Conservation (phyloP, 92 coral and sea anemone genomes). For the Hydrozoanthus gracilis region DNA sequence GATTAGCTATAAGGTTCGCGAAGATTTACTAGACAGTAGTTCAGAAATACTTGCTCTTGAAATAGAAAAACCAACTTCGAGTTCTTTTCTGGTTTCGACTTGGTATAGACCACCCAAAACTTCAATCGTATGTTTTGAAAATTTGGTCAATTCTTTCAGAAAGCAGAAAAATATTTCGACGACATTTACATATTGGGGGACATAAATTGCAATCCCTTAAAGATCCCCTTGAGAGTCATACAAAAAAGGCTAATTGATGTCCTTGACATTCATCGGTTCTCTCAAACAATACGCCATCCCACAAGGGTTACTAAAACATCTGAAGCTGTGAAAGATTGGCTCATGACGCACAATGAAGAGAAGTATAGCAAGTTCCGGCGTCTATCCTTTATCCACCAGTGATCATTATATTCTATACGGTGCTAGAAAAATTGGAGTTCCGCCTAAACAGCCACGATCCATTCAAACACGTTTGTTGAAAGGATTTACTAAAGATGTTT, state of each 20-base stretch:
- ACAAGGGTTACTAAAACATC: not conserved
- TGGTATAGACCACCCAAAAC: conserved; percentile 56
- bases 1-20: conserved; percentile 47
- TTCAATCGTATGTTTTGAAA: conserved; percentile 39
- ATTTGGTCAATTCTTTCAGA: conserved; percentile 6
- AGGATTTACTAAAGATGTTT: not conserved
- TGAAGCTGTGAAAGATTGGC: no score
- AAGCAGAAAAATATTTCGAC: not conserved
- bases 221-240: not conserved
- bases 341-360: no score
- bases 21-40: conserved; percentile 42
- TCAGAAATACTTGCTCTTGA: conserved; percentile 54
- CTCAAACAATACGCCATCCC: not conserved
- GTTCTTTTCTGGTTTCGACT: conserved; percentile 46
- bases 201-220: not conserved
- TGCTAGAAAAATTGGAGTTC: not conserved
- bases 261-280: not conserved
- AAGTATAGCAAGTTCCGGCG: no score
- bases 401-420: no score
- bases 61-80: conserved; percentile 57
- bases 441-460: not conserved
- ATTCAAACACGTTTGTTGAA: not conserved
- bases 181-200: not conserved
- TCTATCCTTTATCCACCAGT: no score
- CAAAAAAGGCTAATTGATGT: not conserved